phyloP scores from a whole-genome alignment of 2,797 vertebrate genomes.

The Hozukius guyotensis region DNA sequence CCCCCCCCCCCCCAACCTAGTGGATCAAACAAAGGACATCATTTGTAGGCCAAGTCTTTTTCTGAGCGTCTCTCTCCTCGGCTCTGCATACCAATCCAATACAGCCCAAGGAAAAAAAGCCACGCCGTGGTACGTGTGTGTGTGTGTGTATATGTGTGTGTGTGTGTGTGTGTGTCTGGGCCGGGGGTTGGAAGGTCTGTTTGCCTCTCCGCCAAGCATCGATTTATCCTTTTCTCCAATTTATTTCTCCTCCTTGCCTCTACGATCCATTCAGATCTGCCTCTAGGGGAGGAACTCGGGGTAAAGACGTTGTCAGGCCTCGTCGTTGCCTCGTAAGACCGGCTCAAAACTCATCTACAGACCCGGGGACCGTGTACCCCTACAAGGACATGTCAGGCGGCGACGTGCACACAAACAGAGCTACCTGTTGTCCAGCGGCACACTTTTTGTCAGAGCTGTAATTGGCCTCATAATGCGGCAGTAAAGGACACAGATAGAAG shows the following conservation, averaged over 20 bases:
- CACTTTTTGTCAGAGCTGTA: conserved; percentile 42
- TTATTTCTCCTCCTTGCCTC: conserved; percentile 82
- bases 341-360: conserved; percentile 65
- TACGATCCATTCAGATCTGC: conserved; percentile 80
- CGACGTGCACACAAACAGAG: conserved; percentile 28
- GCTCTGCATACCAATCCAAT: conserved; percentile 82
- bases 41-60: conserved; percentile 85
- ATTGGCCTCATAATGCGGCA: conserved; percentile 52
- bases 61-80: conserved; percentile 74
- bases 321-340: conserved; percentile 60
- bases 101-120: conserved; percentile 80
- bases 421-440: conserved; percentile 40
- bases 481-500: conserved; percentile 40
- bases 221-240: conserved; percentile 87
- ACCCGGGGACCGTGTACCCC: conserved; percentile 47
- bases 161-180: conserved; percentile 61
- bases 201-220: conserved; percentile 83
- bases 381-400: conserved; percentile 63
- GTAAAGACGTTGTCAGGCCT: conserved; percentile 70
- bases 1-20: conserved; percentile 57
- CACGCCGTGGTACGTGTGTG: conserved; percentile 48
- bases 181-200: conserved; percentile 81
- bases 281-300: conserved; percentile 78
- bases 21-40: conserved; percentile 85
- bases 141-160: conserved; percentile 32